These are phyloP conservation scores for Drosophila atripex DNA, from an alignment of 2,888 invertebrate species.

Conservation along the genomic window DNA sequence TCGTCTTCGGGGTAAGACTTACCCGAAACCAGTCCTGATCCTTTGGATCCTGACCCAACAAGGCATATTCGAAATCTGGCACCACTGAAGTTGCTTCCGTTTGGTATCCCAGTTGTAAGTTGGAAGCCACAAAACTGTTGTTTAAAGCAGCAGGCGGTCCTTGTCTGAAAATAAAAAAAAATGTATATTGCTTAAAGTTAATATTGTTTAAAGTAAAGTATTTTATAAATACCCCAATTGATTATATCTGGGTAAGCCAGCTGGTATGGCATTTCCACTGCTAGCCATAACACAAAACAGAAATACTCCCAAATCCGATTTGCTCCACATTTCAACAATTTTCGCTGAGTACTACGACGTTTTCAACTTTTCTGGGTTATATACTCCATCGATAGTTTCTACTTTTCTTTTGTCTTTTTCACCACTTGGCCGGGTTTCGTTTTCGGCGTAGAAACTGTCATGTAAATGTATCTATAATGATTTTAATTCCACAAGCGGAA, in stretches of 20 bases:
- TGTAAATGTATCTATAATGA: conserved; percentile 52
- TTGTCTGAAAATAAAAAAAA: conserved; percentile 7
- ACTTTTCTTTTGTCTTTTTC: conserved; percentile 29
- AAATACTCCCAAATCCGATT: conserved; percentile 22
- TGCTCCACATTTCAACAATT: conserved; percentile 49
- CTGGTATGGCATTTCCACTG: conserved; percentile 32
- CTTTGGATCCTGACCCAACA: conserved; percentile 63
- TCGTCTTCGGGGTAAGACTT: conserved; percentile 48
- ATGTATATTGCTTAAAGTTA: not conserved
- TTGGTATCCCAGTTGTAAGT: conserved; percentile 13
- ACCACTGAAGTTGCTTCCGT: not conserved
- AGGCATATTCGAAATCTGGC: conserved; percentile 61
- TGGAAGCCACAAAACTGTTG: conserved; percentile 6
- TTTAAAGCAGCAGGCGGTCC: conserved; percentile 19
- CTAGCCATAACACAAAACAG: conserved; percentile 30
- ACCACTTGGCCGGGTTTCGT: conserved; percentile 42
- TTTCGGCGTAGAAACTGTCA: conserved; percentile 29
- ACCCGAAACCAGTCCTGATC: conserved; percentile 71
- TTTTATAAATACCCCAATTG: conserved; percentile 51
- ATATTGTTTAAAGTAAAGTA: not conserved
- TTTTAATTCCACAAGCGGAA: conserved; percentile 44
- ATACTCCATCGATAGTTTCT: conserved; percentile 40
- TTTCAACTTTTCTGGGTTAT: conserved; percentile 45
- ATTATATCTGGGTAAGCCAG: conserved; percentile 48
- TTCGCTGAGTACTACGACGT: conserved; percentile 46